Evolutionary conservation across 2,113 vertebrate species (phyloP), one percentile per base, ranked within the genome.

Genomic region (Pterocles orientalis): DNA sequence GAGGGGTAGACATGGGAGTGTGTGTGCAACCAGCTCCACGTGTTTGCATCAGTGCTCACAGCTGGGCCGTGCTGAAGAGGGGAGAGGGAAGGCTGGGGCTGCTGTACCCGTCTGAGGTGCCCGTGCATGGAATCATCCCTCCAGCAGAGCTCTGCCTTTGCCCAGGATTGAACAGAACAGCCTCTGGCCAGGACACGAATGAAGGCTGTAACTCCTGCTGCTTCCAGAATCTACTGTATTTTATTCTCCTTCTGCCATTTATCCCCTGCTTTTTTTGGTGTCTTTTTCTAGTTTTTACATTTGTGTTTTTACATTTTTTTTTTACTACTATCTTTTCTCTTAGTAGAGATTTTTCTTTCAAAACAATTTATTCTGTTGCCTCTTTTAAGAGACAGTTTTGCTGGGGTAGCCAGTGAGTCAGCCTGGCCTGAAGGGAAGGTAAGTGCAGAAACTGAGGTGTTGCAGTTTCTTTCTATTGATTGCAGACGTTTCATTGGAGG

Each of bases 111-210:
- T 9, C 33, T 6, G 36, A 41, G 43, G 36, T 48, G 41, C 33
- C 29, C 3, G 0, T 11, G 31, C 36, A 4, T 1, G 0, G 53
- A 10, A 10, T 34, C n/a, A 10, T 15, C 56, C 25, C 36, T 31
- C 23, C 24, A 25, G 48, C 15, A 36, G 36, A 62, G 23, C 36
- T 43, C 66, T 65, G 51, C 51, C 26, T n/a, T 62, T 45, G 50
- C 20, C 75, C 12, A 4, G 17, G 7, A 6, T 16, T 29, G 56
- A 36, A 29, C 19, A 47, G 31, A 62, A 25, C 3, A 3, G 6
- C 17, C 11, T 56, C 39, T 50, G 41, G 21, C 29, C 43, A 31
- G n/a, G 24, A 28, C 7, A 18, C 31, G 10, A 18, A 39, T 14
- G 16, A 80, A 57, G 5, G 17, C 36, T 2, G 0, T 48, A 70